Evolutionary conservation across 2,888 invertebrate genomes (phyloP).

Genomic region (Ormia ochracea): DNA sequence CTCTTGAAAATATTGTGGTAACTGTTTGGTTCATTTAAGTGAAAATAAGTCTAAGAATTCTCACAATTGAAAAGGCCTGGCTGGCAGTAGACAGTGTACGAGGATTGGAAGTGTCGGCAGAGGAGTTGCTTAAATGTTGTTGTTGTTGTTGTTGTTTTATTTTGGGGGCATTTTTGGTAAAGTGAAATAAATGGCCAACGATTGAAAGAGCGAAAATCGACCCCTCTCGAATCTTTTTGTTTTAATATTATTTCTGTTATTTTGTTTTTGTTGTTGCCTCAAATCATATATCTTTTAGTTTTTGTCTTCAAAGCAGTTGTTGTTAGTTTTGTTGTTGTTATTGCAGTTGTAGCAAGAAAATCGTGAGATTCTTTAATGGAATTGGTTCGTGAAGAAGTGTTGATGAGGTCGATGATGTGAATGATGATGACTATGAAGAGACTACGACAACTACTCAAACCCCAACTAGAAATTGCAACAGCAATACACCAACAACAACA

Average conservation of each 20-base stretch:
- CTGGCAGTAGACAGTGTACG: not conserved
- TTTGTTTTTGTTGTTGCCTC: conserved; percentile 22
- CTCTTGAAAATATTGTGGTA: not conserved
- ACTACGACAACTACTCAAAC: conserved; percentile 52
- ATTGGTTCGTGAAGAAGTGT: conserved; percentile 67
- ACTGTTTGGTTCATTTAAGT: conserved; percentile 40
- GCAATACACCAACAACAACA: too few relatives aligned
- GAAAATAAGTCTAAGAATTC: conserved; percentile 58
- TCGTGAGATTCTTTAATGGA: conserved; percentile 69
- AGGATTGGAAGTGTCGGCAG: not conserved
- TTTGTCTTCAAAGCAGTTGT: conserved; percentile 32
- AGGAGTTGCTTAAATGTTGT: conserved; percentile 25
- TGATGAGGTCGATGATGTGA: conserved; percentile 68
- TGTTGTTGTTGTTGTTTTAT: conserved; percentile 34
- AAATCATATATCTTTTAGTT: conserved; percentile 36
- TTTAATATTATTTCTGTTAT: conserved; percentile 49
- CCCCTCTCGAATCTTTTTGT: not conserved
- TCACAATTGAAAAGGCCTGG: conserved; percentile 43
- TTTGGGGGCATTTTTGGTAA: conserved; percentile 64
- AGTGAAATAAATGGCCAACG: conserved; percentile 68
- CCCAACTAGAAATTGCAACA: conserved; percentile 22
- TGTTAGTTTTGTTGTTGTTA: conserved; percentile 39
- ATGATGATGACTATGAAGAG: conserved; percentile 62
- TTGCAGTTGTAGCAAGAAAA: conserved; percentile 62
- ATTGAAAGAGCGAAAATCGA: conserved; percentile 51